Evolutionary conservation across 2,888 invertebrate genomes (phyloP).

Genomic region (Zygogramma bicolorata): DNA sequence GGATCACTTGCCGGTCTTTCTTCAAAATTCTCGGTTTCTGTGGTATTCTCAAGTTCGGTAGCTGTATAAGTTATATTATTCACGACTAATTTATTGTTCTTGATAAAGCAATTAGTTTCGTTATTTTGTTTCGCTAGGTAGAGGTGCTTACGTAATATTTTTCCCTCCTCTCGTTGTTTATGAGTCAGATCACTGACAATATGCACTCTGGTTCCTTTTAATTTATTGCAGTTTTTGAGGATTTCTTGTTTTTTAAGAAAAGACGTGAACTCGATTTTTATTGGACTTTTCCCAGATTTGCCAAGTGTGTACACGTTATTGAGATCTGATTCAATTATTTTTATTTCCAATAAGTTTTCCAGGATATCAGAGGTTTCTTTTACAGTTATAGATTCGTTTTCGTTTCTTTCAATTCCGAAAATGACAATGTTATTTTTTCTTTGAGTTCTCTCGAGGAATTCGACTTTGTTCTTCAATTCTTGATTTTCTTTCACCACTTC

Average conservation of each 20-base stretch:
- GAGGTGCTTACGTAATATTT: no score
- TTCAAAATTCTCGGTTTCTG: no score
- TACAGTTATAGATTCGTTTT: neutral
- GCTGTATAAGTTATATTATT: no score
- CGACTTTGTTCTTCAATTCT: neutral
- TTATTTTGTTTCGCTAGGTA: no score
- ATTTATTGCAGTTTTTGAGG: neutral
- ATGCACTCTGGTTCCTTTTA: neutral
- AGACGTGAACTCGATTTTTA: neutral
- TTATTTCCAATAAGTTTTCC: neutral
- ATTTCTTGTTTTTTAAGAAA: neutral
- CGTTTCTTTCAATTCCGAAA: neutral
- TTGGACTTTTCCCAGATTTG: neutral
- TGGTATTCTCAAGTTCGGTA: no score
- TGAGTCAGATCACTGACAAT: neutral
- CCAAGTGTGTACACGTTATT: neutral
- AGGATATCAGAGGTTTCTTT: neutral
- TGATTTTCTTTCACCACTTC: neutral
- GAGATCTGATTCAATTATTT: neutral
- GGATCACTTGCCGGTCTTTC: no score
- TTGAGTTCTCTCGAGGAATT: neutral
- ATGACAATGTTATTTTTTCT: constrained; percentile 12
- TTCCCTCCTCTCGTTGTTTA: no score
- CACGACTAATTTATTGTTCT: no score
- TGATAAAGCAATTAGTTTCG: no score